Percentiles rank a stretch among this genome's conserved stretches.
phyloP scores from a whole-genome alignment of 2,797 vertebrate genomes.

The Xenentodon cancila region DNA sequence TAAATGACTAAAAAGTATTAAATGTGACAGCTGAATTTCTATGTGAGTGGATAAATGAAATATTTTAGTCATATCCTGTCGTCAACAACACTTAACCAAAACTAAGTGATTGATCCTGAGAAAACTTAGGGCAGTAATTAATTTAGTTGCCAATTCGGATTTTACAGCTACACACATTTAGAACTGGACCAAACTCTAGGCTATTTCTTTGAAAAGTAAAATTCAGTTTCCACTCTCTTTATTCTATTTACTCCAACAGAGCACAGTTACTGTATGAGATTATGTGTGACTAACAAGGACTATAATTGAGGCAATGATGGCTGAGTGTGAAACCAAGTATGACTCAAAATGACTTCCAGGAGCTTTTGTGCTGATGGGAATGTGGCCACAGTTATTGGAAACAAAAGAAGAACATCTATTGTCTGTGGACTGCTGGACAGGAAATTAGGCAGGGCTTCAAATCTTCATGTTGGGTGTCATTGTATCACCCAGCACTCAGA shows the following conservation, averaged over 20 bases:
- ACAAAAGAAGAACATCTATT: constrained; percentile 52
- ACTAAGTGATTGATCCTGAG: constrained; percentile 43
- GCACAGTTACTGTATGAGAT: constrained; percentile 50
- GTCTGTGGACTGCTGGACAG: constrained; percentile 53
- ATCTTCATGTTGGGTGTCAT: constrained; percentile 62
- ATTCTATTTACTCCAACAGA: constrained; percentile 54
- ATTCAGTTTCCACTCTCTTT: constrained; percentile 40
- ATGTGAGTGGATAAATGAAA: constrained; percentile 16
- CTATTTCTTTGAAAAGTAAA: constrained; percentile 19
- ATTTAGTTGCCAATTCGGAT: constrained; percentile 33
- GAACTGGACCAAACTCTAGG: constrained; percentile 14
- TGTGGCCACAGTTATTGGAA: constrained; percentile 34
- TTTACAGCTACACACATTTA: constrained; percentile 7
- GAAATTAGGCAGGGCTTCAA: constrained; percentile 61
- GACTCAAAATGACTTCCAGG: constrained; percentile 63
- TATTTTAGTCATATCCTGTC: constrained; percentile 56
- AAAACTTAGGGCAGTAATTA: constrained; percentile 35
- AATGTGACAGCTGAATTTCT: constrained; percentile 54
- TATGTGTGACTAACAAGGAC: constrained; percentile 49
- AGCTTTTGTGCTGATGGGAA: constrained; percentile 59
- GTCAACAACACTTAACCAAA: constrained; percentile 33
- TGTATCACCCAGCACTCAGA: constrained; percentile 55
- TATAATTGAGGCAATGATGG: constrained; percentile 58
- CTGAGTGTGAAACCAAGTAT: constrained; percentile 62
- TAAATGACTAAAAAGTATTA: constrained; percentile 40